Percentiles rank a stretch among this genome's conserved stretches.
phyloP scores from a whole-genome alignment of 2,113 vertebrate genomes.

The Anseranas semipalmata region DNA sequence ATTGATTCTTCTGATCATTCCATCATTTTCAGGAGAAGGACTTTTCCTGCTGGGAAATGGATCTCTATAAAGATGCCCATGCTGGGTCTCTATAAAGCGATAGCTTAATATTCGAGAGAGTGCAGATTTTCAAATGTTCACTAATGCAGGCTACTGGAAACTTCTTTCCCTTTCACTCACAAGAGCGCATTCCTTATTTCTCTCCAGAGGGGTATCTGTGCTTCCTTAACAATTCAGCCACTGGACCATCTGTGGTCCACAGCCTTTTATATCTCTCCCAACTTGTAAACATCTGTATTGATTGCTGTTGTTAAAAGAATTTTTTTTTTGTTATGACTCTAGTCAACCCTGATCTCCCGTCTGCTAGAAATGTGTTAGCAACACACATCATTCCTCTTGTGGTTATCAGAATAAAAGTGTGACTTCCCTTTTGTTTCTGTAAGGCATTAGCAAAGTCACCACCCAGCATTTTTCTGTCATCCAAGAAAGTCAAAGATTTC shows the following conservation, averaged over 20 bases:
- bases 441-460: not conserved
- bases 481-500: not conserved
- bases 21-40: not conserved
- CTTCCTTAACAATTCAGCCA: not conserved
- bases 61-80: not conserved
- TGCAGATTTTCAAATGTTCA: not conserved
- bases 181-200: not conserved
- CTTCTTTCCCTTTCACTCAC: not conserved
- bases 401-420: not conserved
- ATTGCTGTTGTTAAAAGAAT: not conserved
- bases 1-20: not conserved
- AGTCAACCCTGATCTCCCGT: not conserved
- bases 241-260: not conserved
- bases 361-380: not conserved
- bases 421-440: not conserved
- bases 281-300: not conserved
- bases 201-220: not conserved
- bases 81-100: not conserved
- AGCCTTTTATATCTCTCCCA: not conserved
- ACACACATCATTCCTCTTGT: not conserved
- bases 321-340: not conserved
- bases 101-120: not conserved
- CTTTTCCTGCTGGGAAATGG: not conserved
- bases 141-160: not conserved
- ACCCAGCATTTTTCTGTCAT: not conserved